Conservation (phyloP, 2,113 vertebrate genomes). For the Sinocyclocheilus rhinocerous region DNA sequence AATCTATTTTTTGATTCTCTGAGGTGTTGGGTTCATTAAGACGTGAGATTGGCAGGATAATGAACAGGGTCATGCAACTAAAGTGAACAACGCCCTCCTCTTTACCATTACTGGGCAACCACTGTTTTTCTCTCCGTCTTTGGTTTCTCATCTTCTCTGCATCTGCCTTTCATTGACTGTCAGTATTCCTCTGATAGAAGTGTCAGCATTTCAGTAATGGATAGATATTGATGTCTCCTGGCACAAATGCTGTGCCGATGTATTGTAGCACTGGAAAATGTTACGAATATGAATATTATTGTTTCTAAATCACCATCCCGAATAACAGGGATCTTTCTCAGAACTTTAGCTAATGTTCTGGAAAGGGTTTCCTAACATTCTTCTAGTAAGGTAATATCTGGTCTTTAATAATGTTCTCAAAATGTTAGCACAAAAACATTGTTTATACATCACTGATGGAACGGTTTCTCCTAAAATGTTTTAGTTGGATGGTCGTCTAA, state of each 20-base stretch:
- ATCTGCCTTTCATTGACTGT: conserved; percentile 49
- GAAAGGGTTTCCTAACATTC: too few species aligned
- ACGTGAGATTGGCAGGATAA: conserved; percentile 96
- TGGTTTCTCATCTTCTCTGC: conserved; percentile 64
- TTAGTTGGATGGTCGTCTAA: too few species aligned
- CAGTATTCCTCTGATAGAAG: neutral
- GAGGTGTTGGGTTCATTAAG: conserved; percentile 99
- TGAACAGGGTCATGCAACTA: conserved; percentile 99
- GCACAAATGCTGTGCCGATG: neutral
- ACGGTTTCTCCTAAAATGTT: too few species aligned
- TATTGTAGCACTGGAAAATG: neutral
- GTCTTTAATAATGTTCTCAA: too few species aligned
- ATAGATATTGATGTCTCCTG: neutral
- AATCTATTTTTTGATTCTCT: conserved; percentile 99
- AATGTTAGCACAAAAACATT: too few species aligned
- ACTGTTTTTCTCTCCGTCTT: conserved; percentile 52
- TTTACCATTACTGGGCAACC: conserved; percentile 55
- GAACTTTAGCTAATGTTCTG: too few species aligned
- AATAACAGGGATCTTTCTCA: too few species aligned
- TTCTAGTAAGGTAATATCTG: too few species aligned
- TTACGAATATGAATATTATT: neutral
- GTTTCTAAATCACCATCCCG: neutral
- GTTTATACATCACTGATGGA: too few species aligned
- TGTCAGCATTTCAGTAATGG: neutral
- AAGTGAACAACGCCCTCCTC: conserved; percentile 82